A percentile compares a stretch with the other conserved stretches of the same genome.
Conservation (phyloP, 1,140 invertebrate genomes). For the Alviniconcha marisindica region DNA sequence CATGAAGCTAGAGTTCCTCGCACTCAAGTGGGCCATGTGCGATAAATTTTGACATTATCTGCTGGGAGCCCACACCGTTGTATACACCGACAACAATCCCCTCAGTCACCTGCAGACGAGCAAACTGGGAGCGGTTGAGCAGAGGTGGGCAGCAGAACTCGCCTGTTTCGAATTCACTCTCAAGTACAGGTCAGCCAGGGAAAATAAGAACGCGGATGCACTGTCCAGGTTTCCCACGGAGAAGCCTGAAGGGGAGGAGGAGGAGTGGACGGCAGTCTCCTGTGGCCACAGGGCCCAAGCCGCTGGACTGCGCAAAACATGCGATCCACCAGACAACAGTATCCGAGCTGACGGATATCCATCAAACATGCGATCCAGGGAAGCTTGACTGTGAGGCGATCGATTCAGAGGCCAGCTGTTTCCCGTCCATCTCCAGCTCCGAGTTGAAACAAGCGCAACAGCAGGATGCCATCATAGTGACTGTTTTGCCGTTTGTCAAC, state of each 20-base stretch:
- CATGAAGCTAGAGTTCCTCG: conserved; percentile 37
- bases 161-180: conserved; percentile 33
- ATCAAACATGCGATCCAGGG: too few species aligned
- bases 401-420: not conserved
- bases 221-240: conserved; percentile 6
- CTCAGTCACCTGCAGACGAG: conserved; percentile 47
- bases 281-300: not conserved
- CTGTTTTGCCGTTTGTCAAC: not conserved
- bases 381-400: too few species aligned
- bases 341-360: too few species aligned
- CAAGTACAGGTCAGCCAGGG: conserved; percentile 20
- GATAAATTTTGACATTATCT: conserved; percentile 40
- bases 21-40: conserved; percentile 35
- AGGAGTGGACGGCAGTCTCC: conserved; percentile 1
- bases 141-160: conserved; percentile 48
- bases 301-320: not conserved
- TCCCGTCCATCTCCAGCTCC: not conserved
- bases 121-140: conserved; percentile 53
- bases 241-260: not conserved
- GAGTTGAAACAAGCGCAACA: not conserved
- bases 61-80: conserved; percentile 38
- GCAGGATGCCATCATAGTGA: not conserved
- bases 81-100: conserved; percentile 56
- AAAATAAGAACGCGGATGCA: conserved; percentile 35
- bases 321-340: too few species aligned